Base-by-base conservation (phyloP, 2,797 vertebrate species). In the Molossus alvarezi region DNA sequence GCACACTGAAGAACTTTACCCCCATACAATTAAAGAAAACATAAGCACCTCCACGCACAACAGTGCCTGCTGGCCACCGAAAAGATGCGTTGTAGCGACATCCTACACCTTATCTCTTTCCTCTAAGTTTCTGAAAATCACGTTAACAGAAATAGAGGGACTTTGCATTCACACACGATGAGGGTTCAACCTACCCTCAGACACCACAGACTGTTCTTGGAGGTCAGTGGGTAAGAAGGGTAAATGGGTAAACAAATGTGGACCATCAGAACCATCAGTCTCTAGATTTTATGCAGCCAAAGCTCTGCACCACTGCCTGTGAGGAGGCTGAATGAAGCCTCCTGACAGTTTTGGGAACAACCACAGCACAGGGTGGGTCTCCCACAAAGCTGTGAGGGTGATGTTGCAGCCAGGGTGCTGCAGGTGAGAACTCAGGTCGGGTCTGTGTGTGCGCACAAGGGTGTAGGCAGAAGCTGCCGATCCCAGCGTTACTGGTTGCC, bases 241-340 rank as follows among this genome's bases (percentile, higher is more conserved):
- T 13, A 72, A 57, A 41, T 9, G 5, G 1, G 57, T 2, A 14
- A 29, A 20, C 37, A 11, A 45, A 60, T 9, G 57, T 11, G 58
- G 80, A 29, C 15, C 0, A 2, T 29, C 62, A 4, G 8, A 25
- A 23, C 45, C 5, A 1, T 23, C 9, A 5, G 82, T 20, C 64
- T 5, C 81, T 25, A 15, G 0, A 27, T 3, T 25, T 23, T 9
- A 0, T 0, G 20, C 1, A 6, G 37, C 27, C 48, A n/a, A 2
- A 48, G 25, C 58, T 27, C 58, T 0, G 33, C 5, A 0, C 25
- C 3, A 3, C 37, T 1, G 45, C 73, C n/a, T 0, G 1, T 6
- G 1, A 20, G 33, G 37, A 17, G 6, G 6, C 64, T 17, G 27
- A 67, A 45, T 0, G 9, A 13, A 11, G 20, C 33, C 69, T 72